phyloP scores from a whole-genome alignment of 2,113 vertebrate genomes.

The Hydrolagus affinis region DNA sequence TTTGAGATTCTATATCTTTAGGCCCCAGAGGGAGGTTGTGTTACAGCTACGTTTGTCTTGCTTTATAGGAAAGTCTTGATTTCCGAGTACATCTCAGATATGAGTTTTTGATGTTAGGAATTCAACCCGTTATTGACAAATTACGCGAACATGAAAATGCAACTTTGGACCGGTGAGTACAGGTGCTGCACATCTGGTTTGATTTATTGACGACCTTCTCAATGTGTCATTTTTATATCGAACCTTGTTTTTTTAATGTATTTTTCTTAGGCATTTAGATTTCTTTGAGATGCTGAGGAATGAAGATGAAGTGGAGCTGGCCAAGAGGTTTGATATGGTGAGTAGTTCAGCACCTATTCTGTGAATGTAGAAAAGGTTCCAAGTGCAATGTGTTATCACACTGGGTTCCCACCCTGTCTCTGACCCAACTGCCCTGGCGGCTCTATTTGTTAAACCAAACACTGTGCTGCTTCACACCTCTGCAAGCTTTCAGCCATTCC shows the following conservation, averaged over 20 bases:
- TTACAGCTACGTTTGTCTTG: conserved; percentile 18
- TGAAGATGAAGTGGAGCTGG: conserved; percentile 90
- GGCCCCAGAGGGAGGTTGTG: neutral
- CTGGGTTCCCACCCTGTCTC: too few species aligned
- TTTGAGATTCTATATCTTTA: neutral
- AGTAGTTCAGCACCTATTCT: neutral
- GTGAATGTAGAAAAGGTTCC: too few species aligned
- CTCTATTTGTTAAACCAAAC: too few species aligned
- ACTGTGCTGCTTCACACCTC: too few species aligned
- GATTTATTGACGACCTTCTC: neutral
- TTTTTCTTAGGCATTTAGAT: conserved; percentile 79
- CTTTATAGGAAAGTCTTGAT: conserved; percentile 81
- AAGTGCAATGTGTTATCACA: neutral
- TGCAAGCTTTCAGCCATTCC: too few species aligned
- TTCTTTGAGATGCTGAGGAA: conserved; percentile 98
- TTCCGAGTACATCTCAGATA: conserved; percentile 95
- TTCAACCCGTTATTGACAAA: conserved; percentile 96
- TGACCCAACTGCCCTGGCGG: too few species aligned
- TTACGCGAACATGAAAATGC: conserved; percentile 91
- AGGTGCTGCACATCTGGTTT: neutral
- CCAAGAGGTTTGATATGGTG: conserved; percentile 90
- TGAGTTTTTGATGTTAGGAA: conserved; percentile 95
- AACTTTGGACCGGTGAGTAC: conserved; percentile 83
- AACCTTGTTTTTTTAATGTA: conserved; percentile 8
- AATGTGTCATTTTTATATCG: neutral